Percentiles rank a stretch among this genome's conserved stretches.
Conservation (phyloP, 2,888 invertebrate species). For the Danaus chrysippus region DNA sequence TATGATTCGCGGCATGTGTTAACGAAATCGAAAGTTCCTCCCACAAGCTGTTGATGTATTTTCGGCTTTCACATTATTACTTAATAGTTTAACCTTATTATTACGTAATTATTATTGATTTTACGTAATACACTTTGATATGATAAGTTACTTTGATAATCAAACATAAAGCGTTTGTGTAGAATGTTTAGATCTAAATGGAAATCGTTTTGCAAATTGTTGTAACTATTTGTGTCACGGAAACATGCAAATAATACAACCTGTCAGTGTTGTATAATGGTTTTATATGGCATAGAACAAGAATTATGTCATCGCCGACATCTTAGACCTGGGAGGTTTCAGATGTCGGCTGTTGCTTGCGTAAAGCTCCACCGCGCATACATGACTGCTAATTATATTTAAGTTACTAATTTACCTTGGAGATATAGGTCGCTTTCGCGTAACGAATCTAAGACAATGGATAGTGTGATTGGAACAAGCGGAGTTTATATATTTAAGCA, state of each 20-base stretch:
- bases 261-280: slow-evolving; percentile 39
- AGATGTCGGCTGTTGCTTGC: slow-evolving; percentile 45
- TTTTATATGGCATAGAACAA: slow-evolving; percentile 38
- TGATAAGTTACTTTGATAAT: background rate
- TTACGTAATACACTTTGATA: slow-evolving; percentile 18
- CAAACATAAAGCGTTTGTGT: slow-evolving; percentile 5
- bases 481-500: background rate
- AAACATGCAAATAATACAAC: slow-evolving; percentile 21
- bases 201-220: background rate
- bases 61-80: slow-evolving; percentile 61
- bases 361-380: slow-evolving; percentile 43
- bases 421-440: slow-evolving; percentile 29
- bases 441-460: slow-evolving; percentile 17
- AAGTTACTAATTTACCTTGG: slow-evolving; percentile 37
- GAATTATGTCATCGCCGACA: slow-evolving; percentile 50
- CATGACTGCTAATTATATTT: slow-evolving; percentile 42
- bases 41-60: slow-evolving; percentile 52
- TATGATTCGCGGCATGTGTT: slow-evolving; percentile 32
- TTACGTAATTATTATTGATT: slow-evolving; percentile 41
- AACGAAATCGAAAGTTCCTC: slow-evolving; percentile 63
- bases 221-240: slow-evolving; percentile 14
- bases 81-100: slow-evolving; percentile 56
- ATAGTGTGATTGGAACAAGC: slow-evolving; percentile 13
- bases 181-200: background rate
- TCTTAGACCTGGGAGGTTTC: slow-evolving; percentile 37